A percentile compares a stretch with the other conserved stretches of the same genome.
Conservation (phyloP, 2,797 vertebrate species). For the Nyctalus aviator region DNA sequence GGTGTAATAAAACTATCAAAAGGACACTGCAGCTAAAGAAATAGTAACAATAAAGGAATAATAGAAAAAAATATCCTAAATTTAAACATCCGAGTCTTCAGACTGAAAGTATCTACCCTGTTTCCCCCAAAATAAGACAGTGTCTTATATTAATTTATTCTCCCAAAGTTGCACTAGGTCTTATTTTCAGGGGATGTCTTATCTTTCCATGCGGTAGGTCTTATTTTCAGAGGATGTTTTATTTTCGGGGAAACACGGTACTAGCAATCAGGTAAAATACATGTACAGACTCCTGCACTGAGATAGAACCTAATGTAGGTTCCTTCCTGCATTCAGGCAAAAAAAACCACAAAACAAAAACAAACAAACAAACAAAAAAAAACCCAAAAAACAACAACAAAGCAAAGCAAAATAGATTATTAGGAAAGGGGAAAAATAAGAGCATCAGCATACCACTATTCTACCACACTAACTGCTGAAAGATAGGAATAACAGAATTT, state of each 20-base stretch:
- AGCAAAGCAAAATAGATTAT: background rate
- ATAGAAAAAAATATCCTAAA: background rate
- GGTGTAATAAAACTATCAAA: slow-evolving; percentile 34
- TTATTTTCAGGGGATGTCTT: no score
- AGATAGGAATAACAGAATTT: slow-evolving; percentile 24
- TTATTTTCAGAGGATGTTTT: no score
- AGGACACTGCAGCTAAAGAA: slow-evolving; percentile 20
- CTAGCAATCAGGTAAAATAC: background rate
- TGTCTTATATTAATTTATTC: no score
- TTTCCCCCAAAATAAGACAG: no score
- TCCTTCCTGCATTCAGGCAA: slow-evolving; percentile 4
- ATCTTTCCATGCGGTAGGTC: no score
- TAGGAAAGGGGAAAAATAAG: background rate
- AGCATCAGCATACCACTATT: background rate
- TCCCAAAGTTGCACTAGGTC: no score
- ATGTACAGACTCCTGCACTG: background rate
- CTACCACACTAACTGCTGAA: background rate
- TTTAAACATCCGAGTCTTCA: slow-evolving; percentile 2
- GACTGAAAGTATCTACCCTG: background rate
- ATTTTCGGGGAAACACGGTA: no score
- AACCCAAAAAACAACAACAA: no score
- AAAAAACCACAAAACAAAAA: background rate
- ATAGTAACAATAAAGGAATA: background rate
- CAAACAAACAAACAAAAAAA: no score
- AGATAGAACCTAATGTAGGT: background rate